phyloP scores from a whole-genome alignment of 2,113 vertebrate genomes.

The Semnopithecus entellus region DNA sequence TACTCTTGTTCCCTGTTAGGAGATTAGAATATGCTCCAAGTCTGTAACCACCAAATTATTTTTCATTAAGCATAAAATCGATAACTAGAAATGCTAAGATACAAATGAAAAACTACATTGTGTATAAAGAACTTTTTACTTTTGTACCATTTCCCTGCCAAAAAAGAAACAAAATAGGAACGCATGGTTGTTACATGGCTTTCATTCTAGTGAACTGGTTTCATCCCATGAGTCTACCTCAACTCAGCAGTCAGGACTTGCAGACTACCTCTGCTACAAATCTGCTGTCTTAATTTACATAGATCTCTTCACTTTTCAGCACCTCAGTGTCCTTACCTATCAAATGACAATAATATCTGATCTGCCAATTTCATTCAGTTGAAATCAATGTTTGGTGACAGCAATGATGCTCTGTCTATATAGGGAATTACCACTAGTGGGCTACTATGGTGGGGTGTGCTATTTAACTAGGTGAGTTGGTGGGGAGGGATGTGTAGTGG shows the following conservation, averaged over 20 bases:
- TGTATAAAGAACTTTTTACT: background rate
- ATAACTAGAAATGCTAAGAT: background rate
- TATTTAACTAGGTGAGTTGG: background rate
- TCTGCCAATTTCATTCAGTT: background rate
- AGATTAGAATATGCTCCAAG: background rate
- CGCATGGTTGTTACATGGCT: background rate
- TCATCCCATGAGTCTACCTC: background rate
- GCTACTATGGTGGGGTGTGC: background rate
- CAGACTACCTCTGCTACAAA: background rate
- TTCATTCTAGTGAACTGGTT: background rate
- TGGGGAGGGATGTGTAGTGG: too few species aligned
- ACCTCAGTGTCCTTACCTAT: background rate
- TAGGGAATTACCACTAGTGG: fast-evolving
- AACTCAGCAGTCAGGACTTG: background rate
- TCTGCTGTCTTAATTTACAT: background rate
- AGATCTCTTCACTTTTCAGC: background rate
- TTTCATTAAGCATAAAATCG: background rate
- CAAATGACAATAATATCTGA: background rate
- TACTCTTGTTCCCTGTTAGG: background rate
- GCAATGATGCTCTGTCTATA: fast-evolving
- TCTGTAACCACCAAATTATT: background rate
- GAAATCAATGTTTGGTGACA: background rate
- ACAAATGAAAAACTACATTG: background rate
- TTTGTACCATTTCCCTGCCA: background rate
- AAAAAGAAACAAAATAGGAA: background rate